These are phyloP conservation scores for Ophion ellenae DNA, from an alignment of 2,888 invertebrate genomes.

Conservation along the genomic window DNA sequence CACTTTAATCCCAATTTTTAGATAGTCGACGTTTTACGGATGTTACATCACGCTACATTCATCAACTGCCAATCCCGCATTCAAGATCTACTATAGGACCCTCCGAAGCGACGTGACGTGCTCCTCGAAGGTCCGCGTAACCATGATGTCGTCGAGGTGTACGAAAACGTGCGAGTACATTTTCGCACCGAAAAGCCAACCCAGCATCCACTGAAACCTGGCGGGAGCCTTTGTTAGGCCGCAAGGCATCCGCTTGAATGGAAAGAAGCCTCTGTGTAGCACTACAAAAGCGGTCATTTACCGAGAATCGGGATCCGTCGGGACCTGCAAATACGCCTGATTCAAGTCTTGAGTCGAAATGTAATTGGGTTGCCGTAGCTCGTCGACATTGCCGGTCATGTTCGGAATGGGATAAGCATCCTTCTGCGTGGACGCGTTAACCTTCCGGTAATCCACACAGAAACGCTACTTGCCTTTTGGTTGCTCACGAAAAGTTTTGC, in stretches of 20 bases:
- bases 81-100: background rate
- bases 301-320: background rate
- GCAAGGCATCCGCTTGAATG: background rate
- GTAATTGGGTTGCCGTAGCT: too few relatives aligned
- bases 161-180: background rate
- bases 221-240: background rate
- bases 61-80: background rate
- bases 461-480: conserved; percentile 55
- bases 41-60: too few relatives aligned
- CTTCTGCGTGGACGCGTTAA: conserved; percentile 20
- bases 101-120: background rate
- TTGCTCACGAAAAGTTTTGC: conserved; percentile 19
- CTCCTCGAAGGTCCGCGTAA: background rate
- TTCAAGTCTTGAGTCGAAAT: too few relatives aligned
- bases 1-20: too few relatives aligned
- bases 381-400: too few relatives aligned
- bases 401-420: too few relatives aligned
- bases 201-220: background rate
- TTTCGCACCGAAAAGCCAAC: background rate
- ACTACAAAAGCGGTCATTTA: conserved; percentile 1
- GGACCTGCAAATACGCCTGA: conserved; percentile 21
- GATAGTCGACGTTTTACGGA: too few relatives aligned
- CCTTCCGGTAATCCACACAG: conserved; percentile 51
- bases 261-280: background rate
- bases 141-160: background rate